phyloP scores from a whole-genome alignment of 2,888 invertebrate species.

The Eurytoma californica region DNA sequence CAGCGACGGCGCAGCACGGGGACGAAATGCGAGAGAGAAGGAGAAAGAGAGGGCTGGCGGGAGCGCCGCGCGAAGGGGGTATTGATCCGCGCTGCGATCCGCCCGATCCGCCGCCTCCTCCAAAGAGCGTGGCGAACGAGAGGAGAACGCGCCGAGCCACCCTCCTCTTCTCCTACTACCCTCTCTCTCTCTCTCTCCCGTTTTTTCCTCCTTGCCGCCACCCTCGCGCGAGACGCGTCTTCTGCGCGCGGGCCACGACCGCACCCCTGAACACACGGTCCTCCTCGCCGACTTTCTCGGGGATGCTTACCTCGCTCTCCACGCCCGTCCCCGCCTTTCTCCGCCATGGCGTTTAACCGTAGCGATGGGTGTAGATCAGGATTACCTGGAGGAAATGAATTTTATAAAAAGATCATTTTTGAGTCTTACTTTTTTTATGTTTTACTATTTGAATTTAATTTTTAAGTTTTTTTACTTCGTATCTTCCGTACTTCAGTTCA shows the following conservation, averaged over 20 bases:
- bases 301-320: too few relatives aligned
- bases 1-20: background rate
- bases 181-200: background rate
- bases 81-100: slow-evolving; percentile 48
- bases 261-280: slow-evolving; percentile 4
- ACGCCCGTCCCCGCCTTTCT: too few relatives aligned
- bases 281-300: too few relatives aligned
- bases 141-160: slow-evolving; percentile 22
- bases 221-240: background rate
- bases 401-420: too few relatives aligned
- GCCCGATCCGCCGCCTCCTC: slow-evolving; percentile 33
- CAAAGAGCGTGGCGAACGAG: slow-evolving; percentile 25
- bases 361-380: too few relatives aligned
- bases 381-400: too few relatives aligned
- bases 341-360: too few relatives aligned
- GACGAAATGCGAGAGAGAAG: background rate
- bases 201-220: background rate
- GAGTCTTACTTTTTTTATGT: too few relatives aligned
- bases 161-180: slow-evolving; percentile 9
- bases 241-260: background rate
- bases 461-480: too few relatives aligned
- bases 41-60: slow-evolving; percentile 3
- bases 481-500: too few relatives aligned
- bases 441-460: too few relatives aligned
- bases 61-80: slow-evolving; percentile 32